Base-by-base conservation (phyloP, 2,113 vertebrate species). In the Uria aalge region DNA sequence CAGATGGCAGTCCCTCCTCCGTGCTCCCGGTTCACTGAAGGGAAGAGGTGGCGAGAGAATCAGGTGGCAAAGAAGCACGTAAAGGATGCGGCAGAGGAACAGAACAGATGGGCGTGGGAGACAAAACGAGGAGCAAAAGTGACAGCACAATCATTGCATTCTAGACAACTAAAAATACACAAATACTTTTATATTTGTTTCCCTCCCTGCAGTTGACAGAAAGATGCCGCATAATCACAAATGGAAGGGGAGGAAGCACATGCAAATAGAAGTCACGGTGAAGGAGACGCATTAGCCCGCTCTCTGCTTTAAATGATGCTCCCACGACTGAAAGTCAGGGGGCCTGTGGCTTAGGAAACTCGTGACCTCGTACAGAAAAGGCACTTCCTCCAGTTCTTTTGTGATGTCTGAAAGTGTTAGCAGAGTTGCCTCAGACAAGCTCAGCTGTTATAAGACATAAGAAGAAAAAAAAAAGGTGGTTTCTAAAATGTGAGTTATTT, bases 161-260 rank as follows among this genome's bases (percentile, higher is more conserved):
- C 92, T 95, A 97, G 95, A 95, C 89, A 95, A 88, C 96, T 95
- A 97, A 96, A 96, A 97, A 95, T 97, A 97, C 53, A 92, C 87
- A 95, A 94, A 97, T 96, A 83, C 81, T 82, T 95, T 94, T 85
- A 72, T 95, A 94, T 97, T 96, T 94, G 55, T 94, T 97, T 95
- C 80, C 47, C 38, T 87, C 2, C 1, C 41, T 73, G 90, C 72
- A 32, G 45, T 91, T 97, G 89, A 92, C 94, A 97, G 91, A 73
- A 87, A 88, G 86, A 91, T 85, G 71, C 76, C 47, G 0, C 50
- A 90, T 73, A 74, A 93, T 85, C 63, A 41, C 22, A 47, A 93
- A 88, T 19, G 74, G 72, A 75, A 83, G 23, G 53, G 84, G 59
- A 81, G 34, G 22, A 4, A 86, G 75, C 68, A 83, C 84, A 47